Base-by-base conservation (phyloP, 2,797 vertebrate genomes). In the Micropoecilia bifurca region DNA sequence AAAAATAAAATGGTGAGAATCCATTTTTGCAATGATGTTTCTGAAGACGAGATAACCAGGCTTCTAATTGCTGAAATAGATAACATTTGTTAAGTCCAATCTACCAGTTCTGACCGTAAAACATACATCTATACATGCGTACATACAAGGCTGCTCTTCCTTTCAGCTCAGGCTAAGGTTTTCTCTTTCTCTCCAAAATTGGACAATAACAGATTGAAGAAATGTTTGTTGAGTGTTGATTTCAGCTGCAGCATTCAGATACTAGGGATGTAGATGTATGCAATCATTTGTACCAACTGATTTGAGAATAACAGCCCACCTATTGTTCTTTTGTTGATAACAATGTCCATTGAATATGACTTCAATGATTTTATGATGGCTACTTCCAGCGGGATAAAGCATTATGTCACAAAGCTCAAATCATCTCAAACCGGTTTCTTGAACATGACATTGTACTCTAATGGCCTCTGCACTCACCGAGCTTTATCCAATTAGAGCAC, bases 1-100 rank as follows among this genome's bases (percentile, higher is more conserved):
- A 68, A 39, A 43, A 46, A n/a, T 14, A 39, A 88, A 53, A 92
- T 82, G 84, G 82, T 74, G 18, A 66, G 16, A 36, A 20, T 20
- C 3, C 16, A 36, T 68, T 68, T 68, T n/a, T 6, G 39, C 66
- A 43, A 16, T 71, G 3, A 71, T 45, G 39, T 71, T n/a, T 22
- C n/a, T n/a, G 6, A 28, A 36, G 18, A 66, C 0, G 3, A 22
- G 1, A 13, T 43, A 41, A 69, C n/a, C 39, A 68, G 61, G 61
- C 33, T 66, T 63, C 59, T 61, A 61, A 61, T 1, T 30, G 30
- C 30, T 18, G 30, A 36, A 20, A 36, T 16, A 36, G 1, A 63
- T 28, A 20, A 20, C 1, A 20, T 36, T 36, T 63, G 9, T 68
- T 41, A 41, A 13, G 20, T 41, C 9, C 36, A 16, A 41, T 68